A percentile compares a stretch with the other conserved stretches of the same genome.
These are phyloP conservation scores for Ennomos quercinarius DNA, from an alignment of 2,888 invertebrate genomes.

Conservation along the genomic window DNA sequence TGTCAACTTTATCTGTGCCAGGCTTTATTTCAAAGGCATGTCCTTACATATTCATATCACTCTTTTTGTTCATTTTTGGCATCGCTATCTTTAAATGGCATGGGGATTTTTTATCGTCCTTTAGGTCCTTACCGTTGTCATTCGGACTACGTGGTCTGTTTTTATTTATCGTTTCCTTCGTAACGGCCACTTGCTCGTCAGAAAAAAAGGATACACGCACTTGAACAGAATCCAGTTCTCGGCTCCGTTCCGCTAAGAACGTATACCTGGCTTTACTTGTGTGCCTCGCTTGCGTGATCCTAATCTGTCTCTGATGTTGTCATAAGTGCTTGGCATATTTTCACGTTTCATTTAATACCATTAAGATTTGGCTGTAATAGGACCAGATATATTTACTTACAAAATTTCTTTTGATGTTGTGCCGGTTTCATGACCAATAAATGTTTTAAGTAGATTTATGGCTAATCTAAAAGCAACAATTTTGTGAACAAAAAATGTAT, in stretches of 20 bases:
- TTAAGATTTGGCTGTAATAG: not conserved
- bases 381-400: not conserved
- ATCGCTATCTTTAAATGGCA: conserved; percentile 30
- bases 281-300: conserved; percentile 68
- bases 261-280: conserved; percentile 77
- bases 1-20: conserved; percentile 29
- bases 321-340: conserved; percentile 9
- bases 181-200: conserved; percentile 72
- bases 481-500: no score
- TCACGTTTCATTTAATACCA: conserved; percentile 13
- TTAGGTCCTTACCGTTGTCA: conserved; percentile 41
- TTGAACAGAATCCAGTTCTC: conserved; percentile 77
- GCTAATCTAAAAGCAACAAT: not conserved
- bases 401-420: not conserved
- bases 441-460: conserved; percentile 1
- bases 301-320: conserved; percentile 46
- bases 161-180: conserved; percentile 70
- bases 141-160: conserved; percentile 48
- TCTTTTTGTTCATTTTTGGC: conserved; percentile 29
- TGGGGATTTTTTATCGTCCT: conserved; percentile 35
- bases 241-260: conserved; percentile 61
- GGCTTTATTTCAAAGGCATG: conserved; percentile 27
- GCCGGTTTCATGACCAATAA: conserved; percentile 1
- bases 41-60: conserved; percentile 35
- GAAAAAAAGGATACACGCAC: conserved; percentile 71